Evolutionary conservation across 2,113 vertebrate genomes (phyloP).

Genomic region (Antechinus stuartii): DNA sequence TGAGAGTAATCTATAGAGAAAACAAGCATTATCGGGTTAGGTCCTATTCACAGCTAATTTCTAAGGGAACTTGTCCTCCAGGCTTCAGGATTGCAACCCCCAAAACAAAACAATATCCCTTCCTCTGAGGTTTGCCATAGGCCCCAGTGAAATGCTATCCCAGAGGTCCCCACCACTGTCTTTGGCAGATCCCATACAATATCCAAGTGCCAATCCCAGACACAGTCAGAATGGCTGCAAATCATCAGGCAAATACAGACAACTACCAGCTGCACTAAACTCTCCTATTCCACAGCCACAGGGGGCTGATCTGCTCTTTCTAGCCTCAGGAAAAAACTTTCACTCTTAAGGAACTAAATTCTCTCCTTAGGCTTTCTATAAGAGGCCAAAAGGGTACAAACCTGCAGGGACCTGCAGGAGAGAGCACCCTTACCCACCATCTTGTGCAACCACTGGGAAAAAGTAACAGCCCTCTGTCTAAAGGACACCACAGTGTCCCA

Average conservation of each 20-base stretch:
- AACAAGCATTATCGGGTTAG: neutral
- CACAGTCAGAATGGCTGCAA: neutral
- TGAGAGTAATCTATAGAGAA: neutral
- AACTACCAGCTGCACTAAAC: neutral
- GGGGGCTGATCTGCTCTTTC: neutral
- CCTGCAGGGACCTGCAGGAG: neutral
- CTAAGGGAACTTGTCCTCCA: neutral
- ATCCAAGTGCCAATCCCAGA: neutral
- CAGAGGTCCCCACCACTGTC: neutral
- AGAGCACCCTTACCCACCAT: slow-evolving; percentile 60
- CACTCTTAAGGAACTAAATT: neutral
- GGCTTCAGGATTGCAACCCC: neutral
- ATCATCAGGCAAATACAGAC: neutral
- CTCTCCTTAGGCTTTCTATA: neutral
- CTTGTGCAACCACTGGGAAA: slow-evolving; percentile 50
- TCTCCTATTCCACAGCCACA: neutral
- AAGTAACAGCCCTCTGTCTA: neutral
- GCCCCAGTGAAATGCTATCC: neutral
- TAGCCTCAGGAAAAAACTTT: neutral
- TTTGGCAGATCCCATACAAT: neutral
- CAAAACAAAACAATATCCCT: neutral
- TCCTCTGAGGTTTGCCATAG: neutral
- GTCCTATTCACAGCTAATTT: neutral
- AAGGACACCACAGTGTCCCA: slow-evolving; percentile 47
- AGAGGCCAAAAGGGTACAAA: neutral